A percentile compares a stretch with the other conserved stretches of the same genome.
Evolutionary conservation across 2,797 vertebrate genomes (phyloP).

Genomic region (Astyanax mexicanus): DNA sequence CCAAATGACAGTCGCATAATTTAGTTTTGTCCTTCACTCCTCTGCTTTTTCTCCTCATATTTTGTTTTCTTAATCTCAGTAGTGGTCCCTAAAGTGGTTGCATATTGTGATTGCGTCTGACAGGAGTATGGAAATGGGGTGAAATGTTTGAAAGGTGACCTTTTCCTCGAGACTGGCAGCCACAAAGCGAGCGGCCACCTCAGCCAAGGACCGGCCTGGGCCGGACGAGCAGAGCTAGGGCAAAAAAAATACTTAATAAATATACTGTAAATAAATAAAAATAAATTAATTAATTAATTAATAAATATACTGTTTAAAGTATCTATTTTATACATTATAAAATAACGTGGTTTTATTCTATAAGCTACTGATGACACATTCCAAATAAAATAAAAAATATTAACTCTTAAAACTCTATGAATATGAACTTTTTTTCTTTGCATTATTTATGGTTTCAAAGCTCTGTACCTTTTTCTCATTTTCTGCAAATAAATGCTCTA

Average conservation of each 20-base stretch:
- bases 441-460: no score
- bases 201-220: not conserved
- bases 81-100: conserved; percentile 19
- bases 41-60: conserved; percentile 10
- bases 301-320: no score
- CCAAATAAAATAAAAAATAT: no score
- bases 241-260: not conserved
- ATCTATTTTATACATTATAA: no score
- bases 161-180: conserved; percentile 41
- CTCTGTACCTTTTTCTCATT: no score
- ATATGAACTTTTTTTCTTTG: no score
- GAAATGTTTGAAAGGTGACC: conserved; percentile 56
- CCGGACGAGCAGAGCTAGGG: not conserved
- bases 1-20: conserved; percentile 38
- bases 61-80: conserved; percentile 53
- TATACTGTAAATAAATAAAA: no score
- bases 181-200: conserved; percentile 44
- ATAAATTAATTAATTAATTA: no score
- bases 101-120: conserved; percentile 41
- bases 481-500: no score
- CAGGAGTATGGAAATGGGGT: conserved; percentile 49
- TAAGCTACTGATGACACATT: no score
- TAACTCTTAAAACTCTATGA: no score
- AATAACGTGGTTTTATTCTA: no score
- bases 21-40: conserved; percentile 30